phyloP scores from a whole-genome alignment of 2,888 invertebrate species.

The Aethes cnicana region DNA sequence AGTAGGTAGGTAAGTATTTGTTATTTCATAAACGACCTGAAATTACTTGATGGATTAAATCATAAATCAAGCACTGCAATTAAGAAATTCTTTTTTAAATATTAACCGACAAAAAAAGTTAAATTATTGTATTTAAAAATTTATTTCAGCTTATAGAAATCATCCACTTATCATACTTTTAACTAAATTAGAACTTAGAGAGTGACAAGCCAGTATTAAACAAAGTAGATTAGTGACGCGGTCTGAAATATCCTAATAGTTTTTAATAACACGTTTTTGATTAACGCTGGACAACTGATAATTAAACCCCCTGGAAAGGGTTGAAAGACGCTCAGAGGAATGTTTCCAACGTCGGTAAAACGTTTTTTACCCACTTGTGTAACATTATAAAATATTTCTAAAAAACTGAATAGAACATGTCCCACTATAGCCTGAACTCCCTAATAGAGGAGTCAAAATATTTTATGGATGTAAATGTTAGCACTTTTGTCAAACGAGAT shows the following conservation, averaged over 20 bases:
- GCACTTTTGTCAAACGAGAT: slow-evolving; percentile 77
- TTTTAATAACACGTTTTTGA: slow-evolving; percentile 74
- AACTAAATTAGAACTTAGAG: slow-evolving; percentile 66
- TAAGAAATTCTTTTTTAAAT: too few species aligned
- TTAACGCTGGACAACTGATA: slow-evolving; percentile 69
- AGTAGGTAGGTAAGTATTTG: too few species aligned
- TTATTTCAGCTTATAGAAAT: slow-evolving; percentile 44
- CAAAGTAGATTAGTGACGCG: slow-evolving; percentile 48
- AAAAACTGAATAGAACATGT: slow-evolving; percentile 44
- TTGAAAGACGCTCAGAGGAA: slow-evolving; percentile 39
- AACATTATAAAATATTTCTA: slow-evolving; percentile 35
- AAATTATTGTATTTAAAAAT: slow-evolving; percentile 37
- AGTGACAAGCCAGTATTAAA: slow-evolving; percentile 54
- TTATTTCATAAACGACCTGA: too few species aligned
- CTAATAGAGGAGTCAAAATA: slow-evolving; percentile 79
- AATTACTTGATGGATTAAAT: too few species aligned
- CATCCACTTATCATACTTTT: slow-evolving; percentile 63
- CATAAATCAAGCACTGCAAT: too few species aligned
- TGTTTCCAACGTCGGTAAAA: slow-evolving; percentile 37
- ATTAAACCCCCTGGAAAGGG: slow-evolving; percentile 65
- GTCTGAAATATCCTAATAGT: slow-evolving; percentile 72
- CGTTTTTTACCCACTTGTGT: slow-evolving; percentile 33
- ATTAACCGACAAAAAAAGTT: too few species aligned
- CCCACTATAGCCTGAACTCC: slow-evolving; percentile 46
- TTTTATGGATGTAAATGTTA: slow-evolving; percentile 76